Percentiles rank a stretch among this genome's conserved stretches.
These are phyloP conservation scores for Tortrix viridana DNA, from an alignment of 2,888 invertebrate species.

Conservation along the genomic window DNA sequence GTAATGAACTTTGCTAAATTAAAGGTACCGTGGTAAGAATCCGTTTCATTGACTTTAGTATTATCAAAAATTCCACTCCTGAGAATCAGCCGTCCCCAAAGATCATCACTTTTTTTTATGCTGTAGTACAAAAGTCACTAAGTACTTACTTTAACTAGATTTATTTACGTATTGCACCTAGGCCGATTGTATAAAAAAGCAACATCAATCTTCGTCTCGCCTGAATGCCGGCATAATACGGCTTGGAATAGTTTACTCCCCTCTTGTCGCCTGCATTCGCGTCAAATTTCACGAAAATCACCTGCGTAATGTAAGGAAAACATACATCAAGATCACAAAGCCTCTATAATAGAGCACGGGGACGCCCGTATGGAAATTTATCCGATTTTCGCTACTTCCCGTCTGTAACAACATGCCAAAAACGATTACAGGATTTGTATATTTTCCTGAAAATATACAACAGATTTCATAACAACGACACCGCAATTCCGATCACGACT, in stretches of 20 bases:
- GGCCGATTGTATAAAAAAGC: constrained; percentile 36
- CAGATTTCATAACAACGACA: constrained; percentile 2
- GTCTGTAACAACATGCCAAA: constrained; percentile 67
- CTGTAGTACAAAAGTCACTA: too few species aligned
- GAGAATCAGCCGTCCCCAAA: too few species aligned
- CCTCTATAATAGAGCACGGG: constrained; percentile 65
- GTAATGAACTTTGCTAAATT: too few species aligned
- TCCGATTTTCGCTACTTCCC: constrained; percentile 67
- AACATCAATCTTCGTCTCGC: constrained; percentile 72
- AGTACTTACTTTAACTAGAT: too few species aligned
- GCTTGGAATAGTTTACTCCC: constrained; percentile 56
- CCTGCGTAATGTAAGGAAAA: constrained; percentile 69
- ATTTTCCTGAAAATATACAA: constrained; percentile 28
- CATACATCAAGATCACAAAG: constrained; percentile 79
- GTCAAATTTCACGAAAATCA: constrained; percentile 68
- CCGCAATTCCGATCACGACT: not conserved
- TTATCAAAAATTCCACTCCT: too few species aligned
- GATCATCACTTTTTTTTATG: too few species aligned
- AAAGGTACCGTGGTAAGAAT: too few species aligned
- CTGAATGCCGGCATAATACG: constrained; percentile 53
- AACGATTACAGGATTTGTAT: constrained; percentile 54
- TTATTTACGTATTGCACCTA: too few species aligned
- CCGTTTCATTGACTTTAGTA: too few species aligned
- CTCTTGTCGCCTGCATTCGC: constrained; percentile 48
- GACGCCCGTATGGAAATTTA: constrained; percentile 71